Evolutionary conservation across 2,113 vertebrate species (phyloP).

Genomic region (Odobenus rosmarus): DNA sequence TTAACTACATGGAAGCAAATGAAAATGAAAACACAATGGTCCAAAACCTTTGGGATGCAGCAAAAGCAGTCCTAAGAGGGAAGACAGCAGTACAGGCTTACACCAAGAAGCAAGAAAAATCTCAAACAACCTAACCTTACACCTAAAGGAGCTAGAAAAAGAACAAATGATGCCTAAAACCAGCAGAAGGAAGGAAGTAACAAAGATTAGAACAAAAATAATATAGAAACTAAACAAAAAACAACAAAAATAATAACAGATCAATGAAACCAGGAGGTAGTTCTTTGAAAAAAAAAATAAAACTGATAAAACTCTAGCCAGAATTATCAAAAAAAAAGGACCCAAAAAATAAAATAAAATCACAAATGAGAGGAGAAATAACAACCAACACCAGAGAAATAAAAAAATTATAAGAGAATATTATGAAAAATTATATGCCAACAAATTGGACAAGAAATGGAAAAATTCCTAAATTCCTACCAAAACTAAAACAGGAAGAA

Average conservation of each 20-base stretch:
- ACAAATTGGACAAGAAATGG: background rate
- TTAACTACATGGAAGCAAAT: background rate
- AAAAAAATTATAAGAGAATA: background rate
- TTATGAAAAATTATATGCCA: background rate
- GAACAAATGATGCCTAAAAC: background rate
- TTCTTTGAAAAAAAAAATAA: background rate
- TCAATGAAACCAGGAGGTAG: background rate
- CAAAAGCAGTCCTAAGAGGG: background rate
- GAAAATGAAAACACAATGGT: background rate
- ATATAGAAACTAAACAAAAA: background rate
- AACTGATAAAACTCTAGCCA: background rate
- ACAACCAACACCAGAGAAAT: background rate
- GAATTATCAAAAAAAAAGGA: background rate
- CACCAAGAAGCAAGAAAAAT: background rate
- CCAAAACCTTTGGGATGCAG: background rate
- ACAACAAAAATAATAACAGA: background rate
- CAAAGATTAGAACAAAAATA: background rate
- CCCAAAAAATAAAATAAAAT: background rate
- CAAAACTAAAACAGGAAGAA: background rate
- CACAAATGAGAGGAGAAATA: background rate
- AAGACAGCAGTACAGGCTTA: background rate
- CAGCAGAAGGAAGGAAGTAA: background rate
- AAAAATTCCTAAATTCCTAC: background rate
- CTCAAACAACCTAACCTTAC: background rate
- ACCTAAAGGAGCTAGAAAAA: background rate